Base-by-base conservation (phyloP, 2,113 vertebrate genomes). In the Brevimyrus niger region DNA sequence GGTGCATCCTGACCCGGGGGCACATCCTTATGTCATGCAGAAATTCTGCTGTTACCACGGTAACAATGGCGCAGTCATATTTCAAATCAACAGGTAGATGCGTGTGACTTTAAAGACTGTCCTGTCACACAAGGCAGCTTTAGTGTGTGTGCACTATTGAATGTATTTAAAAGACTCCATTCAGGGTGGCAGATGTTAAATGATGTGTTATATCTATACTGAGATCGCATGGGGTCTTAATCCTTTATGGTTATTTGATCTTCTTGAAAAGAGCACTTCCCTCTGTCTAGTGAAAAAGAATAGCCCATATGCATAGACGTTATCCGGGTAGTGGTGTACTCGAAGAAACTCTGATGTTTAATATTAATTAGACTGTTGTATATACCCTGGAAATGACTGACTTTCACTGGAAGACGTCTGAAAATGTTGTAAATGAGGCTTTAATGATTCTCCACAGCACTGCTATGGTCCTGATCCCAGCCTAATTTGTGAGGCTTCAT, bases 381-480 rank as follows among this genome's bases (percentile, higher is more conserved):
- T 35, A 21, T 53, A 53, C 27, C 85, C 48, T 55, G 50, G 31
- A 51, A 51, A 55, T 53, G 50, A 53, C 47, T 87, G 85, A 10
- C 50, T 87, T 87, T 87, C 50, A 87, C 47, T 87, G 50, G 50
- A 50, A 87, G 48, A 51, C 31, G 38, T 87, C 48, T 87, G 85
- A 87, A 55, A 31, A 53, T 53, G 85, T 87, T 19, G n/a, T 87
- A 87, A 87, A 87, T 87, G 85, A 87, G 50, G 85, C 85, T 87
- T 55, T 87, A 87, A 87, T 87, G 85, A 53, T 53, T 87, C 85
- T 53, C 85, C 85, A 55, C 48, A 38, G 85, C n/a, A 15, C 85
- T 55, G 48, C 31, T 38, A 87, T 35, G 85, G 85, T 87, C 50
- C 47, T 87, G 85, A 11, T 53, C 85, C 27, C 50, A 23, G 85